These are phyloP conservation scores for Trichoplusia ni DNA, from an alignment of 1,140 invertebrate species.

Conservation along the genomic window DNA sequence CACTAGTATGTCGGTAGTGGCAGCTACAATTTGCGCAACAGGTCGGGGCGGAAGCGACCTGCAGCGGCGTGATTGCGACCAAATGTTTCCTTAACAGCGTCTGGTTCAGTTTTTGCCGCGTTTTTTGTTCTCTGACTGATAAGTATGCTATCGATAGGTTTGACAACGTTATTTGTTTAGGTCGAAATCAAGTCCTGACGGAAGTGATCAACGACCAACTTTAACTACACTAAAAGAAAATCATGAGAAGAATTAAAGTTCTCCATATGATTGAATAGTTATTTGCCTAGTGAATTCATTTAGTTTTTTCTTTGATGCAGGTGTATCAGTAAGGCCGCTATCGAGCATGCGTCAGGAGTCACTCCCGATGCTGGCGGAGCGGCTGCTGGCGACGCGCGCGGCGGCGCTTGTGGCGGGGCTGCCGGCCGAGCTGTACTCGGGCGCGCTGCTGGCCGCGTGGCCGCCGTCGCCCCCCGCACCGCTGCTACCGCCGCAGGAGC, in stretches of 20 bases:
- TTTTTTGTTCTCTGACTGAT: conserved; percentile 73
- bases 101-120: conserved; percentile 70
- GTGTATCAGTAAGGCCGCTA: conserved; percentile 78
- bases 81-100: conserved; percentile 77
- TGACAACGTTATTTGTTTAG: conserved; percentile 70
- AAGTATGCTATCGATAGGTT: conserved; percentile 79
- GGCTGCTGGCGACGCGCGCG: conserved; percentile 73
- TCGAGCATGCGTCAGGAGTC: conserved; percentile 78
- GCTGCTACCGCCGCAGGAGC: conserved; percentile 66
- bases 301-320: conserved; percentile 53
- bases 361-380: conserved; percentile 74
- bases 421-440: conserved; percentile 76
- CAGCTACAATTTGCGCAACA: conserved; percentile 75
- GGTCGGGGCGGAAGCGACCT: conserved; percentile 80
- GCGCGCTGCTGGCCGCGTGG: conserved; percentile 75
- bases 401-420: conserved; percentile 76
- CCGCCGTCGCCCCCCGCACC: conserved; percentile 74
- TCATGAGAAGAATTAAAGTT: neutral
- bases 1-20: conserved; percentile 21
- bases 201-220: conserved; percentile 52
- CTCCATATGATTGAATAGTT: no score
- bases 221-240: conserved; percentile 1
- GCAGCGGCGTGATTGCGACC: conserved; percentile 76
- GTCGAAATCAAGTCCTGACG: conserved; percentile 62
- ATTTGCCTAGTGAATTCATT: neutral